Evolutionary conservation across 2,797 vertebrate genomes (phyloP), one percentile per base, ranked within the genome.

Genomic region (Cirrhinus molitorella): DNA sequence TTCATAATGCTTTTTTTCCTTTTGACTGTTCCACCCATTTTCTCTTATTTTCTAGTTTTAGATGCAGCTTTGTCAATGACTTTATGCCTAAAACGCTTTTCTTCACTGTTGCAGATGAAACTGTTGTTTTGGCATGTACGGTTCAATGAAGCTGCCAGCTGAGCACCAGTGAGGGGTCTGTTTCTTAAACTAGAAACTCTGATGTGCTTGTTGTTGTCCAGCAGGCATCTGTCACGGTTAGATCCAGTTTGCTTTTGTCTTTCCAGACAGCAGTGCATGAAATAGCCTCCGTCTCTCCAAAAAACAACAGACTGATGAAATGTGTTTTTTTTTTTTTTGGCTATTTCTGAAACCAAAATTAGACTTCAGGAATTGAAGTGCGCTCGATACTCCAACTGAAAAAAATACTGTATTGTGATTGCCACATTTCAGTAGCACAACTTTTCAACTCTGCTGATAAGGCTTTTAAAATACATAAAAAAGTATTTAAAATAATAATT

Each of bases 231-330:
- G 47, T 72, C 70, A 72, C 2, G 5, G 70, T 72, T 53, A 73
- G 12, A 53, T 34, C 1, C 28, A 13, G 70, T 53, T 73, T 73
- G 28, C 43, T 16, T 74, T 23, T 13, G 23, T 74, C 72, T 74
- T 57, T 74, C 72, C 53, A 57, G 49, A 74, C 72, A 57, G 31
- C 72, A 57, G 72, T 40, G 31, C 72, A 74, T 16, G 51, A 74
- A 55, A 57, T 57, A 57, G 12, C 72, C 51, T 57, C 19, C 13
- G 40, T 74, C 21, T 74, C 21, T 37, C 51, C 4, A 72, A 74
- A 55, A 19, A 37, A 72, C 25, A 74, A 57, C 21, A 68, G 66
- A 23, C 21, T 57, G 51, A 74, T 57, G 28, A 73, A 34, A 34
- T 53, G 17, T 19, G 0, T 11, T 4, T 19, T 59, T 28, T 34